Evolutionary conservation across 1,140 invertebrate species (phyloP), one percentile per base, ranked within the genome.

Genomic region (Wiebesia pumilae): DNA sequence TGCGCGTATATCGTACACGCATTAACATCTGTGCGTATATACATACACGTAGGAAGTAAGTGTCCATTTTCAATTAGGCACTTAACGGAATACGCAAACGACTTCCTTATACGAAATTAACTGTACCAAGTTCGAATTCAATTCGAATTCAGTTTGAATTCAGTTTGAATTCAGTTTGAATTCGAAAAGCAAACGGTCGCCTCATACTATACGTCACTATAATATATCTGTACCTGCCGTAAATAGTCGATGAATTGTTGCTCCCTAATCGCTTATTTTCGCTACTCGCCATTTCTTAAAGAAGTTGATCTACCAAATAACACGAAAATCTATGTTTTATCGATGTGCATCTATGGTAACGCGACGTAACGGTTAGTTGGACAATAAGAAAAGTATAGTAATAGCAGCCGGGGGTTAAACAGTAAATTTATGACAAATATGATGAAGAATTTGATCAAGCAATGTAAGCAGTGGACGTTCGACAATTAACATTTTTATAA

Each of bases 241-340:
- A 92, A 89, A 92, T 91, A n/a, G 90, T 91, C 35, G 91, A 90
- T 6, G 90, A 88, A 90, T 91, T 93, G 73, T 89, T 88, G 80
- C 90, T 93, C 47, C 83, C 87, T 47, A 85, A 33, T 47, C 91
- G 91, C 89, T 92, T 94, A 87, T 81, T 89, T 84, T 94, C 93
- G 19, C 81, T n/a, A 85, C 69, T 89, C 81, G 91, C 90, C 92
- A 93, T 93, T 58, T 51, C 69, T 12, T 6, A 65, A 27, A 62
- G 35, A 2, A 24, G 7, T 1, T 6, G 3, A 24, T 80, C 47
- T 58, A 24, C 51, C 35, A 9, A 30, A 12, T 24, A n/a, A 43
- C 10, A 27, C 14, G 24, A 27, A 54, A 21, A 19, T 47, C 12
- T 2, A 19, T 75, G 90, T 92, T 93, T 91, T 87, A 90, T 93